Conservation (phyloP, 2,888 invertebrate species). For the Heliconius cydno region DNA sequence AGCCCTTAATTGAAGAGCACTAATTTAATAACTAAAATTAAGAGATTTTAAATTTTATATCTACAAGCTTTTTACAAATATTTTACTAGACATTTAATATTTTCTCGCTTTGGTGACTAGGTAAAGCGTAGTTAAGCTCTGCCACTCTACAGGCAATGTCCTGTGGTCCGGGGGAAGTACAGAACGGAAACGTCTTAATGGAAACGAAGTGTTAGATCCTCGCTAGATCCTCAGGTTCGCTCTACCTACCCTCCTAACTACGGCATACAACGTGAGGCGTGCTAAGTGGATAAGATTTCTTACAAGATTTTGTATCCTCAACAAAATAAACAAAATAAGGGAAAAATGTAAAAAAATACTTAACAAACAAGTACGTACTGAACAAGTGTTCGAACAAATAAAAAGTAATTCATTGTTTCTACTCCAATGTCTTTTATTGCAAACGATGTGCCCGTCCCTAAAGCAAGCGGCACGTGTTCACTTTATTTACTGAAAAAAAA, state of each 20-base stretch:
- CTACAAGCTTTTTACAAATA: not conserved
- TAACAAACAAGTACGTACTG: not conserved
- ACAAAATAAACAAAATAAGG: not conserved
- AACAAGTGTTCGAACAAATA: conserved; percentile 1
- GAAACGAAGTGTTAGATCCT: too few relatives aligned
- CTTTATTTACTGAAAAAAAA: not conserved
- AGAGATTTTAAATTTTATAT: not conserved
- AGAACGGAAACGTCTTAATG: too few relatives aligned
- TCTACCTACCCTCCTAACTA: too few relatives aligned
- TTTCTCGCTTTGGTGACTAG: too few relatives aligned
- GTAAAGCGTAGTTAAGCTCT: too few relatives aligned
- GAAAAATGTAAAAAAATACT: not conserved
- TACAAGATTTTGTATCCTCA: too few relatives aligned
- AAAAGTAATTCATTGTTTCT: conserved; percentile 1
- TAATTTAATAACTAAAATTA: conserved; percentile 1
- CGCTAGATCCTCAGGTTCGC: too few relatives aligned
- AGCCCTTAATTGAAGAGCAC: not conserved
- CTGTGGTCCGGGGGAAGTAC: too few relatives aligned
- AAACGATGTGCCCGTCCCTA: conserved; percentile 1
- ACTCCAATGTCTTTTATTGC: conserved; percentile 12
- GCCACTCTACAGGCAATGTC: too few relatives aligned
- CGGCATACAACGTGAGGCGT: too few relatives aligned
- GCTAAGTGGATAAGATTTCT: too few relatives aligned
- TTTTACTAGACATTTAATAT: too few relatives aligned
- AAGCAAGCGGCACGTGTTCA: not conserved